Evolutionary conservation across 2,113 vertebrate genomes (phyloP).

Genomic region (Salvator merianae): DNA sequence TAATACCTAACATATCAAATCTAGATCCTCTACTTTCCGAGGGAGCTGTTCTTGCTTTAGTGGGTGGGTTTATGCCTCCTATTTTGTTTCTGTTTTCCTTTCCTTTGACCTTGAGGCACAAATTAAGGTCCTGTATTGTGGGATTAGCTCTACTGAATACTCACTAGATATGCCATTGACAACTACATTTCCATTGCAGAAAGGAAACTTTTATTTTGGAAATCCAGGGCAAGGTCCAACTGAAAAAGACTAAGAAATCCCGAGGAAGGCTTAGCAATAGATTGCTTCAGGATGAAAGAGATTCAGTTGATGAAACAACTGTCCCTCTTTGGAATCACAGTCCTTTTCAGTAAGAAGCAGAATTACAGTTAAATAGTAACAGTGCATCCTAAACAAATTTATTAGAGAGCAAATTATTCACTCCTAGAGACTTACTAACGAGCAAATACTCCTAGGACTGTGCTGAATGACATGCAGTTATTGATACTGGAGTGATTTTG

Average conservation of each 20-base stretch:
- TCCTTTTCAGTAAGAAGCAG: conserved; percentile 55
- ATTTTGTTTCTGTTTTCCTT: conserved; percentile 44
- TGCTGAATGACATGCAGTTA: conserved; percentile 65
- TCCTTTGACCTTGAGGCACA: conserved; percentile 50
- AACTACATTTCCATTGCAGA: conserved; percentile 37
- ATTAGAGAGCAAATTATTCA: neutral
- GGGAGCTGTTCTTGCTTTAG: conserved; percentile 26
- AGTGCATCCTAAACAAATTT: neutral
- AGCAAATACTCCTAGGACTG: neutral
- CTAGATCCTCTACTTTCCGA: conserved; percentile 5
- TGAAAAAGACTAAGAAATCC: conserved; percentile 59
- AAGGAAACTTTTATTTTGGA: conserved; percentile 43
- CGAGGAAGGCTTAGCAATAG: conserved; percentile 58
- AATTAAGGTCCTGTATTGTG: conserved; percentile 60
- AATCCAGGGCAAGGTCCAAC: conserved; percentile 54
- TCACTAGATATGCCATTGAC: conserved; percentile 45
- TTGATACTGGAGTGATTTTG: conserved; percentile 71
- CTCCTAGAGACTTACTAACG: neutral
- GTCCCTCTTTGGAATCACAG: conserved; percentile 62
- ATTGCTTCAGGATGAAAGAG: conserved; percentile 61
- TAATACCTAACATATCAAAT: conserved; percentile 39
- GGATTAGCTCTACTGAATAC: conserved; percentile 43
- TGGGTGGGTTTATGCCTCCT: conserved; percentile 36
- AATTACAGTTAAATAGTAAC: conserved; percentile 73
- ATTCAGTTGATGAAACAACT: conserved; percentile 55